A percentile compares a stretch with the other conserved stretches of the same genome.
Conservation (phyloP, 2,113 vertebrate species). For the Diglossa brunneiventris region DNA sequence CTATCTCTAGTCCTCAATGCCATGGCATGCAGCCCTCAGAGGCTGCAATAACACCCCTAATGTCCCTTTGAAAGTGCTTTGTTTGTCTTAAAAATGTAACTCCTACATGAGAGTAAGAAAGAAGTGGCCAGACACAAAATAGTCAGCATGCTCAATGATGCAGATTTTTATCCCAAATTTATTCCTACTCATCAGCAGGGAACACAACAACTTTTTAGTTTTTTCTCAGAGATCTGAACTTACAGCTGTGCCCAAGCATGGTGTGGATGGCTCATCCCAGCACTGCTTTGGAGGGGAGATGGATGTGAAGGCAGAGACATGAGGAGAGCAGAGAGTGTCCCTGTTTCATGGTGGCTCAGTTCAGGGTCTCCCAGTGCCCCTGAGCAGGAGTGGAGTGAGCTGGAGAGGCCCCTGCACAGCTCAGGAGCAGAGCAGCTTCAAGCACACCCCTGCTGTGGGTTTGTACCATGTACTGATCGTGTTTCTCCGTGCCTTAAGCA, state of each 20-base stretch:
- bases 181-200: not conserved
- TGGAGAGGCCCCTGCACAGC: not conserved
- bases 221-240: slow-evolving; percentile 5
- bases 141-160: not conserved
- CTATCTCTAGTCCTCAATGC: not conserved
- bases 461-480: not conserved
- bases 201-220: not conserved
- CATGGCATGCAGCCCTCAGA: not conserved
- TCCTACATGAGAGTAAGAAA: not conserved
- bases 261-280: not conserved
- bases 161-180: slow-evolving; percentile 4
- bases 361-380: not conserved
- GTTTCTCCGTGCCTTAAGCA: not conserved
- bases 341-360: not conserved
- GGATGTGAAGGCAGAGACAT: not conserved
- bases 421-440: not conserved
- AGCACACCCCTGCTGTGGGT: not conserved
- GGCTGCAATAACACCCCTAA: not conserved
- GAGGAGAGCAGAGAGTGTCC: not conserved
- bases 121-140: not conserved
- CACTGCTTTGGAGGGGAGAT: not conserved
- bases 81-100: not conserved
- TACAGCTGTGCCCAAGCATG: not conserved
- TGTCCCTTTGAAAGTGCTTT: not conserved
- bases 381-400: not conserved